Conservation (phyloP, 2,797 vertebrate species). For the Schizopygopsis pylzovi region DNA sequence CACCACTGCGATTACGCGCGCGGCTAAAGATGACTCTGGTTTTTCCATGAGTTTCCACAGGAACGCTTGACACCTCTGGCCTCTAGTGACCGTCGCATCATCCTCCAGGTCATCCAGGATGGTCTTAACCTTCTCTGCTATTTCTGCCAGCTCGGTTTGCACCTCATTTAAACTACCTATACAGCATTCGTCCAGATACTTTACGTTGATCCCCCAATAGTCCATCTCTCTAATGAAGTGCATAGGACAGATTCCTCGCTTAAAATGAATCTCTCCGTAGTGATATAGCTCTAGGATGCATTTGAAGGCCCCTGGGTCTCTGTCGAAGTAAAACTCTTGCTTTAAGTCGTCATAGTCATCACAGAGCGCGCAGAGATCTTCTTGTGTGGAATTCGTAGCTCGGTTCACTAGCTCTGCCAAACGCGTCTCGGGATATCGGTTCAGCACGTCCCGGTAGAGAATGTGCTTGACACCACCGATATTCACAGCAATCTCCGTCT, state of each 20-base stretch:
- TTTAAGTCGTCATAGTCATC: conserved; percentile 93
- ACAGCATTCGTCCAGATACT: conserved; percentile 92
- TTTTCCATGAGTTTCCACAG: conserved; percentile 96
- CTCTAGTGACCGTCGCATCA: conserved; percentile 80
- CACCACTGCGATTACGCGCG: conserved; percentile 86
- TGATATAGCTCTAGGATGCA: conserved; percentile 92
- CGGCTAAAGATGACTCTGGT: conserved; percentile 90
- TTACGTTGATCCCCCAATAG: conserved; percentile 92
- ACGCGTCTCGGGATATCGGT: conserved; percentile 89
- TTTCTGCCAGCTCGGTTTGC: conserved; percentile 90
- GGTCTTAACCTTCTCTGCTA: conserved; percentile 88
- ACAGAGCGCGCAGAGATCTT: conserved; percentile 83
- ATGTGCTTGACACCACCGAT: conserved; percentile 92
- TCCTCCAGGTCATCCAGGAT: conserved; percentile 90
- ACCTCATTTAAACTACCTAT: conserved; percentile 88
- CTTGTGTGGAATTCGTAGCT: conserved; percentile 79
- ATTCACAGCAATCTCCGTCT: conserved; percentile 89
- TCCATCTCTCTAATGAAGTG: conserved; percentile 98
- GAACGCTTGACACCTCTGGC: conserved; percentile 86
- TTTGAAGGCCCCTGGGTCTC: conserved; percentile 93
- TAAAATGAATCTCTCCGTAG: conserved; percentile 94
- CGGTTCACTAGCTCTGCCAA: conserved; percentile 87
- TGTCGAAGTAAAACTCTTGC: conserved; percentile 95
- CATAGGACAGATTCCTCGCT: conserved; percentile 92
- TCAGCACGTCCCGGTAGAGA: conserved; percentile 84